Base-by-base conservation (phyloP, 2,888 invertebrate genomes). In the Nomada fabriciana region DNA sequence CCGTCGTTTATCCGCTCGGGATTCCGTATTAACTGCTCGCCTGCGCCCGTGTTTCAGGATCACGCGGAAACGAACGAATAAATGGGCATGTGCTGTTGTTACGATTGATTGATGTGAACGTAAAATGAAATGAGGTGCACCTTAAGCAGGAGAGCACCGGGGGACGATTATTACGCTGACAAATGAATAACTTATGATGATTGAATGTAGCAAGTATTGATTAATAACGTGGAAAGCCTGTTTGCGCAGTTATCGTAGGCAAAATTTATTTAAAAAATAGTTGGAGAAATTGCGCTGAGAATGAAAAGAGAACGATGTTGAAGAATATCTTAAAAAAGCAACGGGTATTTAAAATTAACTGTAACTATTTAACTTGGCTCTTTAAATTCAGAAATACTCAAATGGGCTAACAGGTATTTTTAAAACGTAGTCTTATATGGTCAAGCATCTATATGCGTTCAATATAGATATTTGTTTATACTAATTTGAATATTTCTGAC, bases 11-110 rank as follows among this genome's bases (percentile, higher is more conserved):
- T 71, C 43, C 75, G 65, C 29, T 77, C 75, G 63, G 29, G 76
- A 76, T 76, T 82, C 64, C 57, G 86, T 76, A 78, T 83, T 83
- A 76, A 81, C 77, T 74, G 88, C 81, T 88, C 25, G 57, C 15
- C n/a, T 25, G 13, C 9, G 57, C 23, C 4, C 4, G 4, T 23
- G 57, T 2, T 2, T 3, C 57, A 10, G n/a, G 57, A 57, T 57
- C 25, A 25, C 20, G 15, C 47, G 47, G 47, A 47, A 47, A 15
- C 47, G 15, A 15, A 47, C 15, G 15, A 47, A 47, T 69, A 60
- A 79, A 75, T 61, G 36, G 36, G 7, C 65, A 75, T 20, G 36
- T 1, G 57, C 47, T 47, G 47, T 47, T 29, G 47, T 20, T 71
- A 7, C 47, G 50, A 29, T 47, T 50, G 25, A 3, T 25, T 20